A percentile compares a stretch with the other conserved stretches of the same genome.
Evolutionary conservation across 2,888 invertebrate genomes (phyloP).

Genomic region (Monopis laevigella): DNA sequence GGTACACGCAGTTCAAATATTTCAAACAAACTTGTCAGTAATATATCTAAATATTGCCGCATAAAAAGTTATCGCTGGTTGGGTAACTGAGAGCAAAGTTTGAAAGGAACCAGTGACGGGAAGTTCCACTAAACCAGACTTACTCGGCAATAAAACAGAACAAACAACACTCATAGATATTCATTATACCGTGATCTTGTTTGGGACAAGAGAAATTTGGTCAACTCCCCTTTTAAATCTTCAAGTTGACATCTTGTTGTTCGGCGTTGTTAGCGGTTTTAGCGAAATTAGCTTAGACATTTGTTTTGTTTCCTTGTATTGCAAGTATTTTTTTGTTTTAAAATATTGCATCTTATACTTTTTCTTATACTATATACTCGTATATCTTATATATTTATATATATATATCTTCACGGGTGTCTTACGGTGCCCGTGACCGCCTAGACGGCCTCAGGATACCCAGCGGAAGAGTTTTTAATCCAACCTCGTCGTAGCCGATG

Average conservation of each 20-base stretch:
- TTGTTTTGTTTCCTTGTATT: no score
- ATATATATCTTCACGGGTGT: no score
- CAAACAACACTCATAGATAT: slow-evolving; percentile 38
- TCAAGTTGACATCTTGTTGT: background rate
- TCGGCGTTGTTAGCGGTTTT: background rate
- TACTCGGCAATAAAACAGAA: slow-evolving; percentile 23
- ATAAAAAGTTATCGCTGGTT: slow-evolving; percentile 2
- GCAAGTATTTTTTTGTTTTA: no score
- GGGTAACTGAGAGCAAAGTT: slow-evolving; percentile 12
- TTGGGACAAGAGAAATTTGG: slow-evolving; percentile 27
- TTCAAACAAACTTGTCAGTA: background rate
- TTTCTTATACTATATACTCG: no score
- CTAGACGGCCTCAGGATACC: no score
- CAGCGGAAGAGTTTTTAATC: no score
- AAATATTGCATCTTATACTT: no score
- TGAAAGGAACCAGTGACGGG: slow-evolving; percentile 10
- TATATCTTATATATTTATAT: no score
- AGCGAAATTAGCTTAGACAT: background rate
- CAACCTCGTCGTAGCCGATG: no score
- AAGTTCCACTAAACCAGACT: slow-evolving; percentile 22
- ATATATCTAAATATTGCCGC: slow-evolving; percentile 6
- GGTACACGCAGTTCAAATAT: no score
- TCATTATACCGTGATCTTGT: slow-evolving; percentile 32
- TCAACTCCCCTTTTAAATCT: slow-evolving; percentile 28
- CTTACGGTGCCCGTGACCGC: no score